Evolutionary conservation across 1,140 invertebrate genomes (phyloP), one percentile per base, ranked within the genome.

Genomic region (Drosophila oshimai): DNA sequence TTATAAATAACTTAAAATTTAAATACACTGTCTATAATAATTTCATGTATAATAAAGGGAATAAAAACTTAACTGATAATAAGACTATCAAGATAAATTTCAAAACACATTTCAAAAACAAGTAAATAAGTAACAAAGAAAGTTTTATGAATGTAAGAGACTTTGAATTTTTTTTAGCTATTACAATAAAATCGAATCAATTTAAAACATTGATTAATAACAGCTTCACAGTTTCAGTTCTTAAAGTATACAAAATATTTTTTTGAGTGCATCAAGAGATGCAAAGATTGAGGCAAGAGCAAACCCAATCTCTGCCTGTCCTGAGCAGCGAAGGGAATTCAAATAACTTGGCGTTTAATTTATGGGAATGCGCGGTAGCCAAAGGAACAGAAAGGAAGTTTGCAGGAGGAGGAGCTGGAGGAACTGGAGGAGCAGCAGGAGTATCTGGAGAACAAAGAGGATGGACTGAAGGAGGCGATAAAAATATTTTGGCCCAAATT

Each of bases 261-360:
- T 13, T 45, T 12, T 12, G 0, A 20, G 18, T 62, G 53, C 3
- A 22, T 5, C 4, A 3, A 0, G 29, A 60, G 58, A 62, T 62
- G 58, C 58, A 62, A 62, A 62, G 58, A 62, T 62, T 18, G 53
- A 31, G 37, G 53, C 54, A 44, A 31, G 12, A 28, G 58, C 58
- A 58, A 62, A 62, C 58, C 58, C 61, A 65, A 65, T 65, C 58
- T 65, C 33, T 60, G 61, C 61, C 58, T 61, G 54, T 62, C 28
- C 57, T 34, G 36, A 33, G 13, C 57, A 37, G 58, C 62, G 22
- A 36, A 53, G 65, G 65, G 81, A 87, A 87, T 87, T 87, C 81
- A 87, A 87, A 87, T 87, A 87, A 87, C 81, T 81, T 87, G 81
- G 81, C 81, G 68, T 87, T 87, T 87, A 87, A 87, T 87, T 87